Base-by-base conservation (phyloP, 2,888 invertebrate genomes). In the Rhimphoctona megacephalus region DNA sequence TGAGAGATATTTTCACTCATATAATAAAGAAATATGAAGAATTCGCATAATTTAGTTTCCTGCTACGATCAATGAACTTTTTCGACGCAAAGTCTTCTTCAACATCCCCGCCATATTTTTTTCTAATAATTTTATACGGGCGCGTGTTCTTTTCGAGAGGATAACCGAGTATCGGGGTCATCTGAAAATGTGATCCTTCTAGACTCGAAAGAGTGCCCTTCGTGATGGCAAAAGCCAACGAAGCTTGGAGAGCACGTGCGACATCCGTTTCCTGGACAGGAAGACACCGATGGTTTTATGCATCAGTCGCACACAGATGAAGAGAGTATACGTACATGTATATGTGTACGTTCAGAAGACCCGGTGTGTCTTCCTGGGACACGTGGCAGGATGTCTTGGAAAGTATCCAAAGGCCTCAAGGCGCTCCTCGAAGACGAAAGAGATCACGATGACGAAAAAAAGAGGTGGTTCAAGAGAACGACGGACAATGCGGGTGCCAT, bases 331-430 rank as follows among this genome's bases (percentile, higher is more conserved):
- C 22, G 39, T 76, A 46, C 46, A 64, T 33, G 61, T 66, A 77
- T 83, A 74, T 73, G 66, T 39, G 43, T 11, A 2, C 64, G 67
- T 52, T 52, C 11, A 19, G 30, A 64, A 80, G 79, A 83, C 83
- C 81, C 86, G 86, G 84, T 81, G 78, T 64, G 76, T 76, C 74
- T 87, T 66, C 2, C 57, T 64, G 61, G 43, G 84, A 87, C 86
- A 87, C 86, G 86, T 87, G 86, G 82, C 86, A 84, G 86, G 86
- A 87, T 87, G 85, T 87, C 86, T 87, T 87, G 86, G 86, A 87
- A 79, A 79, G 84, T 74, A 79, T 82, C 86, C 86, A 82, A 76
- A 61, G 54, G 57, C 52, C 72, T 33, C 19, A 54, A 79, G 77
- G 74, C 66, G 52, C 70, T 22, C 61, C 76, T 67, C 64, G 64